Percentiles rank a stretch among this genome's conserved stretches.
Evolutionary conservation across 2,797 vertebrate species (phyloP).

Genomic region (Arnoldichthys spilopterus): DNA sequence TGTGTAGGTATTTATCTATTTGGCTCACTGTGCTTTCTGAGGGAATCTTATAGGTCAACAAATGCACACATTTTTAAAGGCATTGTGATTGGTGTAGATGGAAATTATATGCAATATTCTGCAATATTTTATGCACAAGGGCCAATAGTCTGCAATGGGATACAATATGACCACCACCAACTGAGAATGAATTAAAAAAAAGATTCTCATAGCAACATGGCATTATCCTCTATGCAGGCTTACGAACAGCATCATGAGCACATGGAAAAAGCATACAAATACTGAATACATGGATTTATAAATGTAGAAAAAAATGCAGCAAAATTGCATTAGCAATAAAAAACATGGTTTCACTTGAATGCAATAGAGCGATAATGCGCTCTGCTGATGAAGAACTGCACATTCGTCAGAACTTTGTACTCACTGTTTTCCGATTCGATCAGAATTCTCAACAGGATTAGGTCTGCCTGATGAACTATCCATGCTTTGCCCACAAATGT

Average conservation of each 20-base stretch:
- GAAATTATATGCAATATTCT: not conserved
- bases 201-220: not conserved
- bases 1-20: not conserved
- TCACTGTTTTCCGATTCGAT: not conserved
- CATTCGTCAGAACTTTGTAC: not conserved
- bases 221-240: not conserved
- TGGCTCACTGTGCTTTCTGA: slow-evolving; percentile 20
- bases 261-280: slow-evolving; percentile 10
- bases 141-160: not conserved
- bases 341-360: not conserved
- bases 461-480: not conserved
- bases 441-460: not conserved
- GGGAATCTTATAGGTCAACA: slow-evolving; percentile 20
- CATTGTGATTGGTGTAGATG: slow-evolving; percentile 6
- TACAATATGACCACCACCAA: not conserved
- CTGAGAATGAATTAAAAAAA: not conserved
- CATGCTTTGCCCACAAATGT: not conserved
- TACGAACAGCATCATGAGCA: not conserved
- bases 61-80: slow-evolving; percentile 38
- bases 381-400: not conserved
- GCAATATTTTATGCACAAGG: not conserved
- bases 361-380: not conserved
- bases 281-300: not conserved
- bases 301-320: not conserved
- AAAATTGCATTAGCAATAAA: slow-evolving; percentile 9